A percentile compares a stretch with the other conserved stretches of the same genome.
These are phyloP conservation scores for Mus spretus DNA, from an alignment of 2,797 vertebrate genomes.

Conservation along the genomic window DNA sequence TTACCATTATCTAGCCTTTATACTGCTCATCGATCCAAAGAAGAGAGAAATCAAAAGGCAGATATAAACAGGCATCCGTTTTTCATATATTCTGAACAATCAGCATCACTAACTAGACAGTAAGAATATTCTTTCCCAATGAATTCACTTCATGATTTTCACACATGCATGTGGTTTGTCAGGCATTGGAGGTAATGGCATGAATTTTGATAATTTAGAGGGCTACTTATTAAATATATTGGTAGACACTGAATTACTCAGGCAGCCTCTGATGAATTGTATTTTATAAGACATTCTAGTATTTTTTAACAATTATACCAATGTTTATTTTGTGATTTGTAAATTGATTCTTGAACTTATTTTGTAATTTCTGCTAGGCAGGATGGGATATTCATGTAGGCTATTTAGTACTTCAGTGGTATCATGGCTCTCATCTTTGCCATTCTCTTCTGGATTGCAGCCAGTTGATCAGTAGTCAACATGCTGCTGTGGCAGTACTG, in stretches of 20 bases:
- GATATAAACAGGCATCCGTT: not conserved
- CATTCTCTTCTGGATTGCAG: not conserved
- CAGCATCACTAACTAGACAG: not conserved
- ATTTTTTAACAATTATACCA: not conserved
- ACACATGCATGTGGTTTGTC: not conserved
- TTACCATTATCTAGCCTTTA: not conserved
- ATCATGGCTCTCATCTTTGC: not conserved
- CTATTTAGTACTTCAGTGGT: slow-evolving; percentile 8
- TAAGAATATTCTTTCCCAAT: not conserved
- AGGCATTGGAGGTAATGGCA: not conserved
- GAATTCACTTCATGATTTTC: not conserved
- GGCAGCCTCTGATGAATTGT: not conserved
- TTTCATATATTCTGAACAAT: not conserved
- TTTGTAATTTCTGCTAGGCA: not conserved
- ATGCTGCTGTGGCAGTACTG: not conserved
- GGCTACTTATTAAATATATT: not conserved
- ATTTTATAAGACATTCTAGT: slow-evolving; percentile 6
- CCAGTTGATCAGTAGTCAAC: not conserved
- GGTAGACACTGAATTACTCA: not conserved
- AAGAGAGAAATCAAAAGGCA: not conserved
- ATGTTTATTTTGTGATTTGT: slow-evolving; percentile 10
- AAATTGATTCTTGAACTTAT: not conserved
- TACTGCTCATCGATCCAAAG: not conserved
- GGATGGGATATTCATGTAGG: not conserved
- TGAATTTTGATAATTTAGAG: not conserved